Evolutionary conservation across 1,140 invertebrate species (phyloP), one percentile per base, ranked within the genome.

Genomic region (Ceratosolen solmsi): DNA sequence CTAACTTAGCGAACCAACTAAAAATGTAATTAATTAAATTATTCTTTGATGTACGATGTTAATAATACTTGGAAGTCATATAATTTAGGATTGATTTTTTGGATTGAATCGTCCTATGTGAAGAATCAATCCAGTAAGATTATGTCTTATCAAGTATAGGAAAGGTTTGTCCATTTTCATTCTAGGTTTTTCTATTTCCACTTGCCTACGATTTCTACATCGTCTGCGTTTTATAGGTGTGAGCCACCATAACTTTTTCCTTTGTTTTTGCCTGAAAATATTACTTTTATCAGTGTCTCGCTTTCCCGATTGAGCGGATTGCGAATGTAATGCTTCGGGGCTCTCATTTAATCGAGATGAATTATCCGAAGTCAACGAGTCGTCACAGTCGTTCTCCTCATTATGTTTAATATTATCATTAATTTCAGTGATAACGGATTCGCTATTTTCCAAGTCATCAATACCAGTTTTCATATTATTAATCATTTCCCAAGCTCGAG

Each of bases 101-200:
- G 96, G 96, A 89, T 96, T 96, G 89, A 96, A 97, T 87, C 96
- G 92, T 65, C 96, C 96, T 92, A 96, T 96, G 87, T 96, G 95
- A 54, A 97, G 91, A 85, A 97, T 96, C 90, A 97, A 94, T 81
- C 96, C 96, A 11, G 96, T 96, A 3, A 96, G 96, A 89, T 97
- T 97, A 87, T 97, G 96, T 86, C 96, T 93, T 20, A 97, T 95
- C 83, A 96, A 95, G 87, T 96, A 97, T 7, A 97, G 91, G 92
- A 97, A 97, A 1, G 96, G 96, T 86, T 96, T 93, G 83, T 97
- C 96, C 86, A 96, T 95, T 85, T 95, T 94, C 83, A 97, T 92
- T 86, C 96, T 92, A 2, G 94, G 94, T 36, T 94, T 93, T 63
- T 96, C 94, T 0, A 94, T 86, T 63, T 95, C 93, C 0, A 95